Evolutionary conservation across 1,140 invertebrate species (phyloP).

Genomic region (Diorhabda elongata): DNA sequence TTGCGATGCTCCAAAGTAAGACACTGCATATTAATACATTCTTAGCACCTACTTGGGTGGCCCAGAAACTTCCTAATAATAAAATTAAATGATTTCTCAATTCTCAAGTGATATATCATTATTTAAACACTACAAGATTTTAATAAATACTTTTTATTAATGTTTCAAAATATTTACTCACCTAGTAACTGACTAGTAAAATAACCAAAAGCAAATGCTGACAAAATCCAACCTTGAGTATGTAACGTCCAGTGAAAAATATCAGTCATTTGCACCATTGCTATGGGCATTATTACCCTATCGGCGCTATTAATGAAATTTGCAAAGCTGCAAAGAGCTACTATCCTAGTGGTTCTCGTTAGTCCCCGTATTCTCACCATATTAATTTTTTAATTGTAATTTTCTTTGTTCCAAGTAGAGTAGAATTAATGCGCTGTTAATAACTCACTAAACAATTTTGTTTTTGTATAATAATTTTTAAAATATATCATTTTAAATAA

Average conservation of each 20-base stretch:
- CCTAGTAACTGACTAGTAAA: constrained; percentile 65
- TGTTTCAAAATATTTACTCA: constrained; percentile 13
- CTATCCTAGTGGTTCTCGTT: constrained; percentile 56
- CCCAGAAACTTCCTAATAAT: constrained; percentile 70
- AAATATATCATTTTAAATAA: neutral
- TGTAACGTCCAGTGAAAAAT: constrained; percentile 71
- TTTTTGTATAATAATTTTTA: neutral
- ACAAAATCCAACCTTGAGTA: constrained; percentile 74
- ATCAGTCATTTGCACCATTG: constrained; percentile 72
- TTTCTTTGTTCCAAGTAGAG: neutral
- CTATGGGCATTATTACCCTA: constrained; percentile 76
- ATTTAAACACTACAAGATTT: too few relatives aligned
- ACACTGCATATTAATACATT: constrained; percentile 67
- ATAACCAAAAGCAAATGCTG: constrained; percentile 75
- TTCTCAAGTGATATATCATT: too few relatives aligned
- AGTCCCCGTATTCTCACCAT: constrained; percentile 53
- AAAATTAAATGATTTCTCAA: constrained; percentile 21
- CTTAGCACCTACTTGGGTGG: constrained; percentile 69
- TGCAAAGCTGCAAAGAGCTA: constrained; percentile 67
- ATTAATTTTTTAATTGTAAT: constrained; percentile 20
- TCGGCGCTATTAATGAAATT: constrained; percentile 81
- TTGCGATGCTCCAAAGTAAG: constrained; percentile 72
- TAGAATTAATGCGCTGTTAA: neutral
- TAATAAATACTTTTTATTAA: too few relatives aligned
- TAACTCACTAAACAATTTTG: constrained; percentile 1